Base-by-base conservation (phyloP, 1,140 invertebrate genomes). In the Lasaia peninsularis region DNA sequence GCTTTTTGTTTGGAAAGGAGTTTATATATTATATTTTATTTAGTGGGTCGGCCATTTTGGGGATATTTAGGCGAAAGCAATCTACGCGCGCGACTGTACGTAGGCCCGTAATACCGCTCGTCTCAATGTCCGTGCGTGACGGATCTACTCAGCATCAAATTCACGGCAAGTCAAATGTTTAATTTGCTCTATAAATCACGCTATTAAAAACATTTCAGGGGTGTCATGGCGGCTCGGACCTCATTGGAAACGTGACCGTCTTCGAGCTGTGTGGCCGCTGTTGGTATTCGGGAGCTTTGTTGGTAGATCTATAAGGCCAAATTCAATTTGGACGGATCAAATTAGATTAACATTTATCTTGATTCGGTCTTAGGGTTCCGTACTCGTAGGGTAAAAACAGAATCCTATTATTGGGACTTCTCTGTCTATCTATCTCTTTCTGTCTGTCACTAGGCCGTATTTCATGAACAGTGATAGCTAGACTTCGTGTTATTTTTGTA, bases 131-230 rank as follows among this genome's bases (percentile, higher is more conserved):
- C 81, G 82, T 87, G 84, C 81, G 81, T 87, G 80, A 78, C 84
- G 60, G 80, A 85, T 87, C 74, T 80, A 84, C 82, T 87, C 84
- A 87, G 73, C 75, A 70, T 75, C 78, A 75, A 80, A 87, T 87
- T 87, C 84, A 87, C 82, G 82, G 58, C 80, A 86, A 87, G 79
- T 87, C 84, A 87, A 87, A 87, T 87, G 84, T 87, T 87, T 87
- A 87, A 87, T 87, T 87, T 87, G 82, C 75, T 86, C 84, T 87
- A 87, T 87, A 86, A 87, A 87, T 87, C 84, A 87, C 76, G 80
- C 81, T 73, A 87, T 86, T 87, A 87, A 82, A 83, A 85, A 80
- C 82, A 83, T 87, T 87, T 87, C 84, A 87, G 83, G 84, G 84
- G 79, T 87, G 84, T 86, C 80, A 86, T 86, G 78, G 79, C 73